Conservation (phyloP, 2,113 vertebrate genomes). For the Tragelaphus scriptus region DNA sequence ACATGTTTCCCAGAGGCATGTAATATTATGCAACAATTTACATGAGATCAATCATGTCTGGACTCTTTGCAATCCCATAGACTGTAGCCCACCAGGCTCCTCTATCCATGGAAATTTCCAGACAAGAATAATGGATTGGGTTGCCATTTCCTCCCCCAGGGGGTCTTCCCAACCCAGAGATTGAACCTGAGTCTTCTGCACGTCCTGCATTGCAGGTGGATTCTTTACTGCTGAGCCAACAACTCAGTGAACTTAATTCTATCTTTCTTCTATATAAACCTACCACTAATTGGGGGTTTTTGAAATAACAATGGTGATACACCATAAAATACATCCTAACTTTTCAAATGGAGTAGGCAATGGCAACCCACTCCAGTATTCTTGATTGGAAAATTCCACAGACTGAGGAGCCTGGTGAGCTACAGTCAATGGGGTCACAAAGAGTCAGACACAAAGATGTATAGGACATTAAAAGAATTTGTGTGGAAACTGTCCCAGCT, state of each 20-base stretch:
- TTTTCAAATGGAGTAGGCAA: background rate
- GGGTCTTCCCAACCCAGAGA: background rate
- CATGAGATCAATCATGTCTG: background rate
- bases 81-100: background rate
- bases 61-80: background rate
- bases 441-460: background rate
- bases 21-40: background rate
- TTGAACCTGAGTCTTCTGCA: background rate
- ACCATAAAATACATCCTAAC: slow-evolving; percentile 8
- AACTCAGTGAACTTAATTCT: background rate
- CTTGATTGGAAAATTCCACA: background rate
- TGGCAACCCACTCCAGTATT: background rate
- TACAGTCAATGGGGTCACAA: background rate
- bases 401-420: background rate
- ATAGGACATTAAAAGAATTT: background rate
- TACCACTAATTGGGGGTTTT: background rate
- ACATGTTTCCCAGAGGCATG: background rate
- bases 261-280: background rate
- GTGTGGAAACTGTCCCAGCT: background rate
- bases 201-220: background rate
- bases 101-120: background rate
- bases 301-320: slow-evolving; percentile 39
- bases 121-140: background rate
- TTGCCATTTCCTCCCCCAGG: background rate
- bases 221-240: background rate